Evolutionary conservation across 2,888 invertebrate genomes (phyloP).

Genomic region (Amaurobius ferox): DNA sequence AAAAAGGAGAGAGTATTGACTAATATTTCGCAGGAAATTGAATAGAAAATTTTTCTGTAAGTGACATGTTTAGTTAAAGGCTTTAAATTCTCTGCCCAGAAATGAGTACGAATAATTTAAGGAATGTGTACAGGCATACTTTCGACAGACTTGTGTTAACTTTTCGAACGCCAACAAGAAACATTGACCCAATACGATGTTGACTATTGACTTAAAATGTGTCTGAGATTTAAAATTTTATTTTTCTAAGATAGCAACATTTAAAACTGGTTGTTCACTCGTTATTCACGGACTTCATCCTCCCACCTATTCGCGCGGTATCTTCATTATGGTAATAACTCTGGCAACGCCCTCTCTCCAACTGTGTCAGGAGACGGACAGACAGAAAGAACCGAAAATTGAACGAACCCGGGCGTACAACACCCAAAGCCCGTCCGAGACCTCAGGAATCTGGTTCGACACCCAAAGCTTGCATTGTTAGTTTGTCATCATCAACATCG

Average conservation of each 20-base stretch:
- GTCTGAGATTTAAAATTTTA: no score
- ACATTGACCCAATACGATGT: no score
- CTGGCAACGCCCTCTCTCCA: conserved; percentile 22
- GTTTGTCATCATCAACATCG: conserved; percentile 43
- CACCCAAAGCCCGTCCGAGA: neutral
- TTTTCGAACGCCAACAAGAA: no score
- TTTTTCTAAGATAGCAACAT: neutral
- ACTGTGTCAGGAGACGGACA: conserved; percentile 55
- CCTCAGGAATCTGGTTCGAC: conserved; percentile 42
- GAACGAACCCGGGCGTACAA: neutral
- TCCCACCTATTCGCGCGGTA: neutral
- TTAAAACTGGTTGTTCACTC: neutral
- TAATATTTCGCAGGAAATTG: no score
- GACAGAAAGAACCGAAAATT: neutral
- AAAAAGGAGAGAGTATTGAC: no score
- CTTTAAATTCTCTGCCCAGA: no score
- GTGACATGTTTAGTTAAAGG: no score
- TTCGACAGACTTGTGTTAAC: no score
- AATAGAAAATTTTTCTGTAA: no score
- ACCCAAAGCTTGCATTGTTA: conserved; percentile 62
- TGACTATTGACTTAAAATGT: no score
- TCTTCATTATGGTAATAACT: conserved; percentile 43
- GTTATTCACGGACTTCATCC: neutral
- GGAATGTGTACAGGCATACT: no score
- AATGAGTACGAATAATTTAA: no score